Evolutionary conservation across 2,888 invertebrate species (phyloP).

Genomic region (Auanema sp.): DNA sequence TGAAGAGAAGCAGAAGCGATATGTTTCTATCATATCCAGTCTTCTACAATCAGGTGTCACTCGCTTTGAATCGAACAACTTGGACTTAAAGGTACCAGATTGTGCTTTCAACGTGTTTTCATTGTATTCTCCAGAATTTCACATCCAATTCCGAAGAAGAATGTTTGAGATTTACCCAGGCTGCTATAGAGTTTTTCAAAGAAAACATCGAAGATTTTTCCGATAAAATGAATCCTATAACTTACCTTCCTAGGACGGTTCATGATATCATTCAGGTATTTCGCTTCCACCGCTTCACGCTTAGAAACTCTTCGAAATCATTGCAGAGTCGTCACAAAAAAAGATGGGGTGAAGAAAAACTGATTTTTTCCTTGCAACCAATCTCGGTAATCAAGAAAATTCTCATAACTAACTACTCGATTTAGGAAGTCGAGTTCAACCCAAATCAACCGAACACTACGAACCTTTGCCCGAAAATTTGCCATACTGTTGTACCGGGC

Average conservation of each 20-base stretch:
- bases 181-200: too few species aligned
- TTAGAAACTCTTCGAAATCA: neutral
- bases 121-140: neutral
- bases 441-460: neutral
- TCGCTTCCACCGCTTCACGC: neutral
- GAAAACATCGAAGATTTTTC: neutral
- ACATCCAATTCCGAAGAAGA: neutral
- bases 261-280: neutral
- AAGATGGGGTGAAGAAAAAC: constrained; percentile 1
- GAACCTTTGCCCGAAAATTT: neutral
- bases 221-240: neutral
- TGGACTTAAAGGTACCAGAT: constrained; percentile 13
- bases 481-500: too few species aligned
- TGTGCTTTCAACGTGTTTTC: too few species aligned
- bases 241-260: neutral
- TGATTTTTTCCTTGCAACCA: constrained; percentile 1
- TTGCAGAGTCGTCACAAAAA: constrained; percentile 2
- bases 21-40: neutral
- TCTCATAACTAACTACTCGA: neutral
- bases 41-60: neutral
- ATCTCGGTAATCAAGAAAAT: neutral
- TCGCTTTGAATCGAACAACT: constrained; percentile 14
- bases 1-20: constrained; percentile 12
- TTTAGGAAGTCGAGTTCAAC: neutral
- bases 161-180: neutral